A percentile compares a stretch with the other conserved stretches of the same genome.
Conservation (phyloP, 2,113 vertebrate species). For the Zootoca vivipara region DNA sequence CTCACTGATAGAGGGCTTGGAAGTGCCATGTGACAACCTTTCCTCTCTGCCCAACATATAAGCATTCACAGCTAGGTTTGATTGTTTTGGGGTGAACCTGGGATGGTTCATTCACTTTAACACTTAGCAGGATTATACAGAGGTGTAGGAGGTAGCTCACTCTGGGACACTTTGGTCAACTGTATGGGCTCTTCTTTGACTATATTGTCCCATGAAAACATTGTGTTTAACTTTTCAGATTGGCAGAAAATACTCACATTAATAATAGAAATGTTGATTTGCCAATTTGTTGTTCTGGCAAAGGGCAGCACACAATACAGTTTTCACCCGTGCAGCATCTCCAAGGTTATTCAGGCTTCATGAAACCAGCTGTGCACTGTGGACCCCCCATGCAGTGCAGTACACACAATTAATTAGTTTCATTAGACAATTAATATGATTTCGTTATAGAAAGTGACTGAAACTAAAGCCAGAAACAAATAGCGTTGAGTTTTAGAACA, state of each 20-base stretch:
- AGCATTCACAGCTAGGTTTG: not conserved
- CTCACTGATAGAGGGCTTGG: not conserved
- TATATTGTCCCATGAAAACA: not conserved
- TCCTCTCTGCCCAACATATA: not conserved
- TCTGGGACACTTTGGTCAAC: not conserved
- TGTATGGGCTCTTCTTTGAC: not conserved
- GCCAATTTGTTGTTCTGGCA: not conserved
- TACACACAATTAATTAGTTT: not conserved
- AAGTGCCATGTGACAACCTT: not conserved
- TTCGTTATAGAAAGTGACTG: slow-evolving; percentile 11
- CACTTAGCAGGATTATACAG: not conserved
- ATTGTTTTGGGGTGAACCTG: not conserved
- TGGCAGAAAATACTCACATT: not conserved
- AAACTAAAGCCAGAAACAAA: slow-evolving; percentile 17
- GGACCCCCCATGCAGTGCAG: not conserved
- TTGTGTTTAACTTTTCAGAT: not conserved
- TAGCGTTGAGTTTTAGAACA: not conserved
- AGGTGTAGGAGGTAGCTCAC: not conserved
- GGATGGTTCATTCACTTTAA: not conserved
- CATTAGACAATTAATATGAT: not conserved
- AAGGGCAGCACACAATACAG: not conserved
- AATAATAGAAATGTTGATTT: slow-evolving; percentile 12
- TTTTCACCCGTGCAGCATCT: not conserved
- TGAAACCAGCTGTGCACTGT: not conserved
- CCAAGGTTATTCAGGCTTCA: not conserved